Evolutionary conservation across 2,888 invertebrate species (phyloP), one percentile per base, ranked within the genome.

Genomic region (Caenorhabditis zanzibari): DNA sequence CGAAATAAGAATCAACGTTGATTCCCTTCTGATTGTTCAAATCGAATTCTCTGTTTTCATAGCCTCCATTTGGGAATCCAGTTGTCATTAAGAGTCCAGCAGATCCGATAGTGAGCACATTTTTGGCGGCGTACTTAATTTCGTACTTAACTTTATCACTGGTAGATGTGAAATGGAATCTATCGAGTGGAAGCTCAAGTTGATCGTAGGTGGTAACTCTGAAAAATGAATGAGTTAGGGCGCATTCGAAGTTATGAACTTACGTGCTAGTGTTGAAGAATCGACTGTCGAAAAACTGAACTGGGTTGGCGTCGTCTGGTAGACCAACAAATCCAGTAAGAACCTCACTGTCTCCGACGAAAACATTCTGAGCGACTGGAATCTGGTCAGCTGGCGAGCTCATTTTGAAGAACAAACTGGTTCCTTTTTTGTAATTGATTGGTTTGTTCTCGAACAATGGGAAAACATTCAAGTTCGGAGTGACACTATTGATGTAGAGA

Each of bases 21-120:
- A 69, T 59, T 19, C 56, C 63, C 7, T 71, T 71, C 14, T 61
- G 56, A 44, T 77, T 77, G 0, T 38, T 44, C 19, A 77, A 52
- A 41, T 49, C 7, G 22, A 47, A 77, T 5, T 77, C 69, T 35
- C 16, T 41, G 16, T 41, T 71, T 12, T 14, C 47, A 32, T 35
- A 54, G 7, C 10, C 24, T 32, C 49, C 71, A 32, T 52, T 28
- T 54, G 77, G 77, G 63, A 77, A 77, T 32, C 24, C 44, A 44
- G 69, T 19, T 12, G 69, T 71, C 77, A 77, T 77, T 24, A 77
- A 2, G 24, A 77, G 71, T 41, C 77, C 77, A 22, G 77, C 35
- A 6, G 69, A 69, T 35, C 77, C 77, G 35, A 77, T 63, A 0
- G 47, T n/a, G 26, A 77, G 26, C 32, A 32, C 44, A 16, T 16